These are phyloP conservation scores for Dryobota labecula DNA, from an alignment of 2,888 invertebrate species.

Conservation along the genomic window DNA sequence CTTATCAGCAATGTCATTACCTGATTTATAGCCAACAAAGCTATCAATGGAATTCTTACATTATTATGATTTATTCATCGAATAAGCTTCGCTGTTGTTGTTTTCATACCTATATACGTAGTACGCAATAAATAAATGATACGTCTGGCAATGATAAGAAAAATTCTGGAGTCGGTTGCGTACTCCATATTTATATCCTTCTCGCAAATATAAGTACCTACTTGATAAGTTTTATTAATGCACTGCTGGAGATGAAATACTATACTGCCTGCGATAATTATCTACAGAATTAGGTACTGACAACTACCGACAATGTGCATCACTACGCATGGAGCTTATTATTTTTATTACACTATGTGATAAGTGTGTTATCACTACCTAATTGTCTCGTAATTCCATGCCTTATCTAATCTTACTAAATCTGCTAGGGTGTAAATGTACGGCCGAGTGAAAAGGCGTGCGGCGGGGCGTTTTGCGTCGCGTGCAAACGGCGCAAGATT, in stretches of 20 bases:
- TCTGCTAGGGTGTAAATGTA: conserved; percentile 10
- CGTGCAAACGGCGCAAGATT: too few relatives aligned
- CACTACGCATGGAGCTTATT: conserved; percentile 23
- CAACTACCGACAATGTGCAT: neutral
- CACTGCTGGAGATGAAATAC: conserved; percentile 33
- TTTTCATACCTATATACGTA: conserved; percentile 6
- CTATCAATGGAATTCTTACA: conserved; percentile 54
- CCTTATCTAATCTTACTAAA: conserved; percentile 36
- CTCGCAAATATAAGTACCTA: conserved; percentile 17
- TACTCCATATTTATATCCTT: conserved; percentile 48
- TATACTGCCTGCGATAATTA: conserved; percentile 11
- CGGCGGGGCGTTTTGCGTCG: too few relatives aligned
- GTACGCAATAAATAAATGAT: conserved; percentile 54
- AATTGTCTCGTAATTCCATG: conserved; percentile 23
- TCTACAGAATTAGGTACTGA: neutral
- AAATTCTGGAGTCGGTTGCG: conserved; percentile 28
- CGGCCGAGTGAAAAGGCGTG: too few relatives aligned
- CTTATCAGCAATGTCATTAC: conserved; percentile 39
- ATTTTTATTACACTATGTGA: conserved; percentile 2
- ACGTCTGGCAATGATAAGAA: conserved; percentile 44
- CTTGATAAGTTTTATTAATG: conserved; percentile 36
- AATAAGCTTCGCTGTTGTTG: conserved; percentile 36
- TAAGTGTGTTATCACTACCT: conserved; percentile 18
- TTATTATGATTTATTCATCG: conserved; percentile 53
- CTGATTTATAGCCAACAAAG: conserved; percentile 42